Base-by-base conservation (phyloP, 1,140 invertebrate species). In the Bombus cullumanus region DNA sequence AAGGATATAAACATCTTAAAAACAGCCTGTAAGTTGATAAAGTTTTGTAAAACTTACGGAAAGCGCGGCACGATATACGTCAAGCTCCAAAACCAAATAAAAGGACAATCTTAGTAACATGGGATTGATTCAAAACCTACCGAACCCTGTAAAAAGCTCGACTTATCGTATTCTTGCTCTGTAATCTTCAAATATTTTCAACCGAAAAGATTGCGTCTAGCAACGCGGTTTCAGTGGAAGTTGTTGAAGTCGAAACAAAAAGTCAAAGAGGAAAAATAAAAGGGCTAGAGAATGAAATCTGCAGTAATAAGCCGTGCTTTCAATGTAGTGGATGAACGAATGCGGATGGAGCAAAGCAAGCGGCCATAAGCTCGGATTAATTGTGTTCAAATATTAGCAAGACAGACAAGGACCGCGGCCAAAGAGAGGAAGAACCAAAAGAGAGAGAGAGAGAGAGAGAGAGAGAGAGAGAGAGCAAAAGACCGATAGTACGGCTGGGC, bases 371-470 rank as follows among this genome's bases (percentile, higher is more conserved):
- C 85, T 86, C 74, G 91, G 91, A 94, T 94, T 94, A 94, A 94
- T 94, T 92, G 92, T 89, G 89, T 92, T 92, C 93, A 94, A 94
- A 94, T 94, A 94, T 94, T 93, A 92, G 92, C 87, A 81, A 72
- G 68, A 66, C 64, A 88, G 84, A 72, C 74, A 25, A 68, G 84
- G 81, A 82, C 13, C 31, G 69, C 72, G 76, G 28, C 6, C 72
- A 66, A 84, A 84, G 57, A 85, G 79, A 28, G 25, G 25, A 15
- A 71, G 25, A 37, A 41, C 22, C 18, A 39, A 47, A 28, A 34
- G 34, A 1, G 62, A 71, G 76, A 86, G 39, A 83, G 73, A 66
- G n/a, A 72, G 39, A 71, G 62, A 31, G 37, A 64, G 59, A 72
- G 57, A 82, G 73, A 87, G 75, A 83, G 71, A 71, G 79, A 86